phyloP scores from a whole-genome alignment of 2,113 vertebrate species.

The Podiceps cristatus region DNA sequence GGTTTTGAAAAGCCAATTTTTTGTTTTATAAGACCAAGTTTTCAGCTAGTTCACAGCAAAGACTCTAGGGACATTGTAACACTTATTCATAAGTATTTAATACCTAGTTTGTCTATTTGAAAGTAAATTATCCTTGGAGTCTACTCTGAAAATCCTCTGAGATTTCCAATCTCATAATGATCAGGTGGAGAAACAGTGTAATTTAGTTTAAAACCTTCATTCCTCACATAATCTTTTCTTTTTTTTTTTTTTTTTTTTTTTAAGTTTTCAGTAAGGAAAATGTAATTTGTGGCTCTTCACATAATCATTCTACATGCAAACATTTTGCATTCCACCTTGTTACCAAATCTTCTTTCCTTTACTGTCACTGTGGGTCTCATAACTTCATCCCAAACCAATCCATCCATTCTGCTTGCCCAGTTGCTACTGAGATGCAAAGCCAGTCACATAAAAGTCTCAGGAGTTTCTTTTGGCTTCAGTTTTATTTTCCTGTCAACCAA shows the following conservation, averaged over 20 bases:
- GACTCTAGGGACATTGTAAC: neutral
- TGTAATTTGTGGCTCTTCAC: neutral
- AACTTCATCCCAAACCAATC: neutral
- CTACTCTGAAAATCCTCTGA: constrained; percentile 27
- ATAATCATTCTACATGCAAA: neutral
- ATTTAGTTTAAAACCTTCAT: constrained; percentile 33
- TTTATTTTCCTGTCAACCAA: neutral
- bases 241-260: neutral
- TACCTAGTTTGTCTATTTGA: constrained; percentile 37
- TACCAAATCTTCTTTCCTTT: neutral
- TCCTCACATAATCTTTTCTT: neutral
- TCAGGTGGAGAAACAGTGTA: neutral
- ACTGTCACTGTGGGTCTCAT: neutral
- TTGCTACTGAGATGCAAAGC: neutral
- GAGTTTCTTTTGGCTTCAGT: neutral
- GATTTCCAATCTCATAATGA: constrained; percentile 51
- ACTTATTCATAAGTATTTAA: constrained; percentile 40
- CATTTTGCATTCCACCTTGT: neutral
- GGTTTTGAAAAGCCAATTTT: constrained; percentile 2
- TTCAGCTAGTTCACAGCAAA: constrained; percentile 2
- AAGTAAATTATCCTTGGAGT: constrained; percentile 9
- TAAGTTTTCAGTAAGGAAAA: neutral
- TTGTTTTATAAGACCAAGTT: neutral
- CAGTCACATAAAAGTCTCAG: neutral
- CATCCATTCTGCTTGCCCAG: neutral